Evolutionary conservation across 1,140 invertebrate genomes (phyloP).

Genomic region (Hycleus phaleratus): DNA sequence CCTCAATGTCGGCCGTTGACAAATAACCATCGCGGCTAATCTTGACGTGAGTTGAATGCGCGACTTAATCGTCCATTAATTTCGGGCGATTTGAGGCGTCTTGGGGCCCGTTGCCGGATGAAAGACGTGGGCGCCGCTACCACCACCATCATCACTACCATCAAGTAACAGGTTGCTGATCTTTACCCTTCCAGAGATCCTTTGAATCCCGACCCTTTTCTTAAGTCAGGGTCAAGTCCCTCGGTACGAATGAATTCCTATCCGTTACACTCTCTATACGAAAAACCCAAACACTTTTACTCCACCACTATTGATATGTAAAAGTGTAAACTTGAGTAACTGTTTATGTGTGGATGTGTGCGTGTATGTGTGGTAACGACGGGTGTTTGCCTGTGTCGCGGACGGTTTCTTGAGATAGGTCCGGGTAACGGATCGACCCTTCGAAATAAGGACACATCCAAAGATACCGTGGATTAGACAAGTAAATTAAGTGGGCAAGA

Average conservation of each 20-base stretch:
- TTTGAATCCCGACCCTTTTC: constrained; percentile 23
- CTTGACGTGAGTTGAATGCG: constrained; percentile 9
- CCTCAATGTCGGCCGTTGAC: neutral
- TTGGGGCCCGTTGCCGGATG: neutral
- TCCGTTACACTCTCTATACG: neutral
- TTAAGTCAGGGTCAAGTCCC: constrained; percentile 15
- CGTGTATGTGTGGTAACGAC: too few species aligned
- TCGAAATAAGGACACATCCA: neutral
- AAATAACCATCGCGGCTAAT: constrained; percentile 8
- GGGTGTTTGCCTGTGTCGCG: constrained; percentile 6
- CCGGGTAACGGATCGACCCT: neutral
- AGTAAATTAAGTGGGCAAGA: too few species aligned
- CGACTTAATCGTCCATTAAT: constrained; percentile 16
- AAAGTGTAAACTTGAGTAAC: constrained; percentile 15
- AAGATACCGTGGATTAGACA: too few species aligned
- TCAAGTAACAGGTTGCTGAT: constrained; percentile 23
- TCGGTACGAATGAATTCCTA: too few species aligned
- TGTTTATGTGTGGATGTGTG: neutral
- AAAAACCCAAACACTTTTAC: constrained; percentile 3
- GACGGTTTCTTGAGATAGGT: neutral
- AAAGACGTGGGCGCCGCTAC: constrained; percentile 2
- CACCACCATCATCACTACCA: neutral
- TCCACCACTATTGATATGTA: constrained; percentile 13
- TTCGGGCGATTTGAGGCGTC: constrained; percentile 8
- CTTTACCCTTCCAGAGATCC: constrained; percentile 25